phyloP scores from a whole-genome alignment of 2,113 vertebrate species.

The Cheirogaleus medius region DNA sequence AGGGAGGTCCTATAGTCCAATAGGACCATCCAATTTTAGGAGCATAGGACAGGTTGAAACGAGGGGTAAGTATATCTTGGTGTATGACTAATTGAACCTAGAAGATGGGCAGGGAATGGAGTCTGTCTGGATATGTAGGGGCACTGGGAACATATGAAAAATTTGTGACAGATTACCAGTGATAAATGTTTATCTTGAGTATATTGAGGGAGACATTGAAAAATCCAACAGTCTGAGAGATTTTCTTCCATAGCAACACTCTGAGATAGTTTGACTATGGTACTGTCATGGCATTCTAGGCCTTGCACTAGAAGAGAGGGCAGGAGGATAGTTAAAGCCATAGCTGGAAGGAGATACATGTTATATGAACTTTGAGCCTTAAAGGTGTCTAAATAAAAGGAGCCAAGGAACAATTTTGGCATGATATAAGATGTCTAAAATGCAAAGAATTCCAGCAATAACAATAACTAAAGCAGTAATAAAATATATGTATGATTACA shows the following conservation, averaged over 20 bases:
- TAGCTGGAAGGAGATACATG: not conserved
- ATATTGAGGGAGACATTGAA: not conserved
- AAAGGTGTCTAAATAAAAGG: not conserved
- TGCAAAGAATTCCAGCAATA: not conserved
- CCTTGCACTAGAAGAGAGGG: not conserved
- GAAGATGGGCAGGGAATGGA: not conserved
- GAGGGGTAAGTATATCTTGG: not conserved
- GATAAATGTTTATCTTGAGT: not conserved
- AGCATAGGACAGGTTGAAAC: not conserved
- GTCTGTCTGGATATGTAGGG: not conserved
- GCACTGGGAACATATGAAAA: not conserved
- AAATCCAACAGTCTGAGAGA: not conserved
- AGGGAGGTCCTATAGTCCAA: not conserved
- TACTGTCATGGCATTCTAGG: not conserved
- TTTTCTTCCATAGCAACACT: not conserved
- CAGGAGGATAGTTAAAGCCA: not conserved
- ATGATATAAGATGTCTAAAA: not conserved
- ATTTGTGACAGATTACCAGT: not conserved
- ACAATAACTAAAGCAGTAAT: not conserved
- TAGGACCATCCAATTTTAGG: not conserved
- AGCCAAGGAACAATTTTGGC: not conserved
- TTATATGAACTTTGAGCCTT: not conserved
- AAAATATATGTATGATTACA: no score
- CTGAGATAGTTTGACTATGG: not conserved
- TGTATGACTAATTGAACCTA: not conserved